Evolutionary conservation across 2,888 invertebrate genomes (phyloP).

Genomic region (Zaprionus lineosus): DNA sequence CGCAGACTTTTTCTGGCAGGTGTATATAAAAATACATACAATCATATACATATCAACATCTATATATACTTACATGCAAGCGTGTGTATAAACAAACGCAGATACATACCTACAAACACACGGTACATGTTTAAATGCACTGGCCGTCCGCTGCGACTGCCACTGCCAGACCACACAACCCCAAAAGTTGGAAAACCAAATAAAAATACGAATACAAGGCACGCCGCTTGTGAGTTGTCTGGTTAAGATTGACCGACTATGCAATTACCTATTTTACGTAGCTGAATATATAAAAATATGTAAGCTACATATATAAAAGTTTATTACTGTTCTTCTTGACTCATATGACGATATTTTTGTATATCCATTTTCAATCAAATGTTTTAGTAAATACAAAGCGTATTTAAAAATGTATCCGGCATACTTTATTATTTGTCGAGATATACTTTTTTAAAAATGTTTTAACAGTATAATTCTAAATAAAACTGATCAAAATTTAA

Average conservation of each 20-base stretch:
- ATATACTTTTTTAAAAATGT: too few relatives aligned
- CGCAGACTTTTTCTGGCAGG: too few relatives aligned
- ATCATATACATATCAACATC: conserved; percentile 23
- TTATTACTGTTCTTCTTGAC: too few relatives aligned
- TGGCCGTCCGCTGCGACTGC: conserved; percentile 45
- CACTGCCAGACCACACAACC: conserved; percentile 68
- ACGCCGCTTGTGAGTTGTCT: conserved; percentile 54
- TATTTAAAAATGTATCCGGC: too few relatives aligned
- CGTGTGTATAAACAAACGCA: conserved; percentile 21
- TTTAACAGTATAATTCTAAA: too few relatives aligned
- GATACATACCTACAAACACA: not conserved
- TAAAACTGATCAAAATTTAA: too few relatives aligned
- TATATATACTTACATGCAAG: not conserved
- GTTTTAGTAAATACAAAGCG: too few relatives aligned
- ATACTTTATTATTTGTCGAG: too few relatives aligned
- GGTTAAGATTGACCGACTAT: conserved; percentile 24
- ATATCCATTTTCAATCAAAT: too few relatives aligned
- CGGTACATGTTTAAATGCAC: conserved; percentile 44
- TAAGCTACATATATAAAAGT: too few relatives aligned
- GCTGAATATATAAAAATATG: too few relatives aligned
- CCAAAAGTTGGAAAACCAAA: conserved; percentile 77
- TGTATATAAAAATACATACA: conserved; percentile 32
- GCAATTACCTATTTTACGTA: conserved; percentile 39
- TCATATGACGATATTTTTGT: too few relatives aligned
- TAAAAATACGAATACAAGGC: conserved; percentile 70